Evolutionary conservation across 2,113 vertebrate species (phyloP).

Genomic region (Rattus rattus): DNA sequence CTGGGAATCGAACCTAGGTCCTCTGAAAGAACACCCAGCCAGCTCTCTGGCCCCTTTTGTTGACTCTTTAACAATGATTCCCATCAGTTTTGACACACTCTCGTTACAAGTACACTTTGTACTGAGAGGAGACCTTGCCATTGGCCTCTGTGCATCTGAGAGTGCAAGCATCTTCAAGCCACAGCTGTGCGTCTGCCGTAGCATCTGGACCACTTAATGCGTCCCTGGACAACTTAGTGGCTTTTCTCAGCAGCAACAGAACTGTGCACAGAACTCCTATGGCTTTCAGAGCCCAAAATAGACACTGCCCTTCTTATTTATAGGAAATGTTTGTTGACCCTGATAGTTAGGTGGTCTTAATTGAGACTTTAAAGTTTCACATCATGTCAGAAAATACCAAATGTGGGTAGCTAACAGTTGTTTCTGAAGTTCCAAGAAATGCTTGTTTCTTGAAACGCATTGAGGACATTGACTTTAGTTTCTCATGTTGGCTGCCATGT

Average conservation of each 20-base stretch:
- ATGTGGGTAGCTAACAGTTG: background rate
- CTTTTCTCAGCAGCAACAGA: background rate
- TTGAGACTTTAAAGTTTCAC: background rate
- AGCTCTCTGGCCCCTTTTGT: background rate
- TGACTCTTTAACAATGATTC: background rate
- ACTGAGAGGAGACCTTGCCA: background rate
- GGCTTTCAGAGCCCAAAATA: background rate
- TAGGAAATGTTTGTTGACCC: background rate
- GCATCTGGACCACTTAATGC: background rate
- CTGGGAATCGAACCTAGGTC: no score
- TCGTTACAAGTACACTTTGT: background rate
- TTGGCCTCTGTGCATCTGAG: slow-evolving; percentile 1
- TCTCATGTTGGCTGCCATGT: background rate
- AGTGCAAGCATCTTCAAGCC: background rate
- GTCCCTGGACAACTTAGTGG: slow-evolving; percentile 1
- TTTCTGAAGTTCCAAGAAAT: background rate
- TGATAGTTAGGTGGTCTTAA: background rate
- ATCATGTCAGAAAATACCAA: background rate
- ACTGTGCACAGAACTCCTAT: background rate
- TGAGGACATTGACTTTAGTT: background rate
- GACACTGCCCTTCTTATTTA: background rate
- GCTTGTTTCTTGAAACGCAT: background rate
- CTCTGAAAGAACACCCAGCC: no score
- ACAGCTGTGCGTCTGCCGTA: background rate
- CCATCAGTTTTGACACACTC: background rate